These are phyloP conservation scores for Sphaeridia pumilis DNA, from an alignment of 2,888 invertebrate genomes.

Conservation along the genomic window DNA sequence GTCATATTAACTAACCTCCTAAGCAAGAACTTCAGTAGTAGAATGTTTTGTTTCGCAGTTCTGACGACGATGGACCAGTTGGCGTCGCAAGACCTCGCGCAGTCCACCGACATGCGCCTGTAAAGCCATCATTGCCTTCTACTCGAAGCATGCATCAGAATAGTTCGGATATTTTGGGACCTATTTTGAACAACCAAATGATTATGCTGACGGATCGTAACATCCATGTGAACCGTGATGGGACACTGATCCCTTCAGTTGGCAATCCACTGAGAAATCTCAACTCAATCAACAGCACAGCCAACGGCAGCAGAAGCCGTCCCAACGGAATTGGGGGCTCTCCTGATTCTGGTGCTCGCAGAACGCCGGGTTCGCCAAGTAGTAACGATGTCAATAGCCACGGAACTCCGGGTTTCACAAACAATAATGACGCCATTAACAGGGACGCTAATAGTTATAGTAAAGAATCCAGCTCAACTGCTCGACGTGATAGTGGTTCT, in stretches of 20 bases:
- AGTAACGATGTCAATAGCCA: neutral
- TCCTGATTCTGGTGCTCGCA: too few relatives aligned
- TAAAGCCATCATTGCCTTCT: conserved; percentile 6
- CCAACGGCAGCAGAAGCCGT: neutral
- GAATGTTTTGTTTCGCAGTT: conserved; percentile 28
- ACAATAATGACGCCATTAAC: too few relatives aligned
- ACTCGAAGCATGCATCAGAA: neutral
- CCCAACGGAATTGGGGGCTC: too few relatives aligned
- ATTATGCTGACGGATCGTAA: conserved; percentile 38
- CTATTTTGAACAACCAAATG: conserved; percentile 40
- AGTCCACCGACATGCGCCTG: conserved; percentile 7
- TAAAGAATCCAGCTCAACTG: conserved; percentile 3
- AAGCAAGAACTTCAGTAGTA: conserved; percentile 6
- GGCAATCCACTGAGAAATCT: neutral
- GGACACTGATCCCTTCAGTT: conserved; percentile 35
- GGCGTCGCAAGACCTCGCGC: conserved; percentile 4
- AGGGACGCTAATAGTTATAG: too few relatives aligned
- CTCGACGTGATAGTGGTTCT: neutral
- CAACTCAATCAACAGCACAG: conserved; percentile 11
- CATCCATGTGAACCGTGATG: conserved; percentile 40
- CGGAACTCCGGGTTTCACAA: neutral
- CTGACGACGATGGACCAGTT: conserved; percentile 40
- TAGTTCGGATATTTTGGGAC: conserved; percentile 39
- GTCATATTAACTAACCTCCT: neutral
- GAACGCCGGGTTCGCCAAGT: neutral